A percentile compares a stretch with the other conserved stretches of the same genome.
Conservation (phyloP, 92 coral and sea anemone genomes). For the Parazoanthus darwini region DNA sequence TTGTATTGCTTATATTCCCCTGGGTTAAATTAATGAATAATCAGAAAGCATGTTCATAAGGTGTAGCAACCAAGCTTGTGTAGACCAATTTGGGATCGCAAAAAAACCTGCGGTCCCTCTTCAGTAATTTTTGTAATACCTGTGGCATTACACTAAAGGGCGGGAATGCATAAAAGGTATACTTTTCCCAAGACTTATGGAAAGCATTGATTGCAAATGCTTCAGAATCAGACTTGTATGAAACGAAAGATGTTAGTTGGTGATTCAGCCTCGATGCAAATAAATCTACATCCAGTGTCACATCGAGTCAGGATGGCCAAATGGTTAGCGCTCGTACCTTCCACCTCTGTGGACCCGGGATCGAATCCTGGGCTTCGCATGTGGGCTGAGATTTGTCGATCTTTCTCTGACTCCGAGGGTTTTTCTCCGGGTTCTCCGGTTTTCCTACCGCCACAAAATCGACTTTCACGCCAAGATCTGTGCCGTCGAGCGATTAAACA, state of each 20-base stretch:
- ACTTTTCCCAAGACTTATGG: conserved; percentile 37
- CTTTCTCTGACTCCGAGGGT: too few species aligned
- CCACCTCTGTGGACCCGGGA: too few species aligned
- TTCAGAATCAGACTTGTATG: conserved; percentile 61
- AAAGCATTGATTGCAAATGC: conserved; percentile 56
- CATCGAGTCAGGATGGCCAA: not conserved
- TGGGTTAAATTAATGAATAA: conserved; percentile 36
- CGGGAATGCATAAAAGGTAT: conserved; percentile 60
- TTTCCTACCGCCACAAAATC: too few species aligned
- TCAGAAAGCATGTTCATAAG: conserved; percentile 44
- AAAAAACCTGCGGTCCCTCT: conserved; percentile 46
- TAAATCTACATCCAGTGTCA: conserved; percentile 49
- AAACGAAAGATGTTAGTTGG: conserved; percentile 31
- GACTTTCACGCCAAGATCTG: too few species aligned
- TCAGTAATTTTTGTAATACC: conserved; percentile 46
- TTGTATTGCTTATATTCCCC: not conserved
- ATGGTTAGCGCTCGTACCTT: too few species aligned
- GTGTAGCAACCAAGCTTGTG: conserved; percentile 51
- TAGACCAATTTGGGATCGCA: conserved; percentile 59
- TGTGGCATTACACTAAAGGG: conserved; percentile 23
- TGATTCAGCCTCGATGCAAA: conserved; percentile 47
- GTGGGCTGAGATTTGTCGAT: too few species aligned
- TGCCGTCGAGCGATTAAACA: too few species aligned
- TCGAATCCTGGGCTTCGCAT: too few species aligned
- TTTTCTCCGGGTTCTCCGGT: too few species aligned